Evolutionary conservation across 2,113 vertebrate genomes (phyloP).

Genomic region (Python bivittatus): DNA sequence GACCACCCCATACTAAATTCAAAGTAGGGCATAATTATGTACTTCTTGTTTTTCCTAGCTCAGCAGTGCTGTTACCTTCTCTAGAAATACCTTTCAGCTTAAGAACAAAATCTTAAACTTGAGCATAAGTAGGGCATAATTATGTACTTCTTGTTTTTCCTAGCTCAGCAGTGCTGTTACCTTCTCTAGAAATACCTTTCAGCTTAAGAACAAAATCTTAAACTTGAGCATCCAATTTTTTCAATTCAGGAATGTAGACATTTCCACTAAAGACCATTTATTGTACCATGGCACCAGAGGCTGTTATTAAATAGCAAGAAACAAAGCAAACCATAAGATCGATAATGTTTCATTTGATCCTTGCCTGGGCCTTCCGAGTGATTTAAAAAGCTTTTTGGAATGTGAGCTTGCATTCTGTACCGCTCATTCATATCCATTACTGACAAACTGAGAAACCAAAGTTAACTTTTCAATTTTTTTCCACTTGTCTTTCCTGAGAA

Average conservation of each 20-base stretch:
- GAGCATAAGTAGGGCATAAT: no score
- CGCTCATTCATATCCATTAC: slow-evolving; percentile 58
- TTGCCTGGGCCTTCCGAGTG: no score
- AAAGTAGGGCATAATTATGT: background rate
- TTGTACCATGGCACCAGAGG: background rate
- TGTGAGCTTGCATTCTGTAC: slow-evolving; percentile 41
- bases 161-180: background rate
- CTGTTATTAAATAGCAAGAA: background rate
- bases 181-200: background rate
- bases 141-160: background rate
- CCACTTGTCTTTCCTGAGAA: slow-evolving; percentile 44
- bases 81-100: background rate
- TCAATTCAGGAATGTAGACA: background rate
- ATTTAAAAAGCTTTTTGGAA: slow-evolving; percentile 48
- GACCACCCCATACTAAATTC: background rate
- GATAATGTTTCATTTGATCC: background rate
- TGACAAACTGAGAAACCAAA: slow-evolving; percentile 64
- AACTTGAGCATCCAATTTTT: background rate
- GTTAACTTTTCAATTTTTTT: slow-evolving; percentile 49
- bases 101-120: background rate
- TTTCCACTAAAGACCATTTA: background rate
- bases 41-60: background rate
- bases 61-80: background rate
- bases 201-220: background rate
- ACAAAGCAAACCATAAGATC: background rate